Conservation (phyloP, 2,888 invertebrate genomes). For the Platycheirus rosarum region DNA sequence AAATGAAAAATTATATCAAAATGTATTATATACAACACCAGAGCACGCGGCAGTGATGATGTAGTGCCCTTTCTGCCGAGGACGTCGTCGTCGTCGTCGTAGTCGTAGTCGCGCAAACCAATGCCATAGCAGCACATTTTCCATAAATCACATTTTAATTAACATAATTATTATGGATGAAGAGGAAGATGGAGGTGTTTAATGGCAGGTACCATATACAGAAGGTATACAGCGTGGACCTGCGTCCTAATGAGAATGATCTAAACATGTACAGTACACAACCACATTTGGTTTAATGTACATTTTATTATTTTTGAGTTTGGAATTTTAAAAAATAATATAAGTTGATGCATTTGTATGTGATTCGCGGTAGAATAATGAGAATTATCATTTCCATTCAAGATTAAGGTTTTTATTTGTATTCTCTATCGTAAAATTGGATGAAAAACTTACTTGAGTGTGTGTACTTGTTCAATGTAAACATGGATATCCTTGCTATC, state of each 20-base stretch:
- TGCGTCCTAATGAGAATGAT: slow-evolving; percentile 67
- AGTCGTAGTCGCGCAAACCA: slow-evolving; percentile 34
- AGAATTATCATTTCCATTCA: neutral
- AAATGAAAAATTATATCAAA: slow-evolving; percentile 64
- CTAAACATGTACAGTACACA: slow-evolving; percentile 53
- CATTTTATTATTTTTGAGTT: slow-evolving; percentile 24
- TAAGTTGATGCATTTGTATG: slow-evolving; percentile 65
- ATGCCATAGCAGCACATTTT: slow-evolving; percentile 57
- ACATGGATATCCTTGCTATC: neutral
- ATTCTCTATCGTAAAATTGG: slow-evolving; percentile 19
- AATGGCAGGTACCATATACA: slow-evolving; percentile 16
- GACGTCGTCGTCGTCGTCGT: neutral
- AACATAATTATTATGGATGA: slow-evolving; percentile 72
- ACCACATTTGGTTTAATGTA: neutral
- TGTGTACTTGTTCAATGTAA: neutral
- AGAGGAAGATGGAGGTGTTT: slow-evolving; percentile 41
- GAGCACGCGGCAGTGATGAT: slow-evolving; percentile 48
- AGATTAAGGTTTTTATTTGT: neutral
- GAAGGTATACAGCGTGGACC: slow-evolving; percentile 26
- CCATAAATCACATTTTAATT: slow-evolving; percentile 74
- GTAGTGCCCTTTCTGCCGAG: slow-evolving; percentile 6
- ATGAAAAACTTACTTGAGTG: neutral
- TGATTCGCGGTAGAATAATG: neutral
- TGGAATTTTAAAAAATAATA: slow-evolving; percentile 56
- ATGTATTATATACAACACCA: slow-evolving; percentile 24